These are phyloP conservation scores for Entomyzon cyanotis DNA, from an alignment of 2,113 vertebrate genomes.

Conservation along the genomic window DNA sequence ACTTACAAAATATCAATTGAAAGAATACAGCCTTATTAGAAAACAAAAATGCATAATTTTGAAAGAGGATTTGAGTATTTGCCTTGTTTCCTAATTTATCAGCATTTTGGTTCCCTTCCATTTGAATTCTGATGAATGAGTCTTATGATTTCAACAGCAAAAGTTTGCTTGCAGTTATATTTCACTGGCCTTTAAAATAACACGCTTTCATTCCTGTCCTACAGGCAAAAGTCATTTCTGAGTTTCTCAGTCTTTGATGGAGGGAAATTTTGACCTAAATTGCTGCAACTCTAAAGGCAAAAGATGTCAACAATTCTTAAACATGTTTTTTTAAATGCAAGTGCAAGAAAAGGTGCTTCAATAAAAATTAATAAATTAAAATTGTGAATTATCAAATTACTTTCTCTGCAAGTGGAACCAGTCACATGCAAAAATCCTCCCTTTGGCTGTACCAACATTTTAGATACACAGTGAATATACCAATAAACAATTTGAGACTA, in stretches of 20 bases:
- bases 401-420: not conserved
- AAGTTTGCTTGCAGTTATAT: constrained; percentile 36
- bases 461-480: not conserved
- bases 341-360: not conserved
- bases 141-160: constrained; percentile 18
- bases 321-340: not conserved
- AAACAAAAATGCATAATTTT: not conserved
- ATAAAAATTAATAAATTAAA: not conserved
- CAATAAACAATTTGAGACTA: not conserved
- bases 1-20: not conserved
- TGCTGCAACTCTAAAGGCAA: constrained; percentile 21
- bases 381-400: not conserved
- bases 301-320: not conserved
- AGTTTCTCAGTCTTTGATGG: constrained; percentile 12
- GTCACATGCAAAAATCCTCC: not conserved
- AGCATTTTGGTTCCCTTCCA: not conserved
- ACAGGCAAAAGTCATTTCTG: constrained; percentile 36
- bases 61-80: not conserved
- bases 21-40: not conserved
- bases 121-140: not conserved
- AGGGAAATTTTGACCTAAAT: constrained; percentile 55
- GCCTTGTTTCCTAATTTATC: not conserved
- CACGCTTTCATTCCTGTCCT: not conserved
- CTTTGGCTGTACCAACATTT: not conserved
- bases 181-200: constrained; percentile 56